These are phyloP conservation scores for Heliconius aoede DNA, from an alignment of 2,888 invertebrate genomes.

Conservation along the genomic window DNA sequence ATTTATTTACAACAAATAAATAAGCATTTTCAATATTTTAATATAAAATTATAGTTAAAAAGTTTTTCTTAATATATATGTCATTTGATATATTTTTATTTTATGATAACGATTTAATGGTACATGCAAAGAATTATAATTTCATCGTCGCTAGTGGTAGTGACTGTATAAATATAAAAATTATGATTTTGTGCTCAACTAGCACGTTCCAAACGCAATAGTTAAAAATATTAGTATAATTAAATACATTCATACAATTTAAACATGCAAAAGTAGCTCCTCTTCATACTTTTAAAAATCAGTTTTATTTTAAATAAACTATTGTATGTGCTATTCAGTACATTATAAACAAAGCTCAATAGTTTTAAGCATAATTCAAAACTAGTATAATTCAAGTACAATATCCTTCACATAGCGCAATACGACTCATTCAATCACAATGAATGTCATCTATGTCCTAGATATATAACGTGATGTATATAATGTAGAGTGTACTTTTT, in stretches of 20 bases:
- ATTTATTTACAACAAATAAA: neutral
- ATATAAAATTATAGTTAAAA: too few relatives aligned
- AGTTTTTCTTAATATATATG: too few relatives aligned
- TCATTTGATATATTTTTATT: too few relatives aligned
- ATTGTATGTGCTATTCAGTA: neutral
- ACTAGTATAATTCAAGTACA: neutral
- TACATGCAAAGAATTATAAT: too few relatives aligned
- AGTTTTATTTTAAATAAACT: neutral
- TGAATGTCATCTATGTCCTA: neutral
- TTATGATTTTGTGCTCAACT: too few relatives aligned
- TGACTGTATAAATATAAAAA: too few relatives aligned
- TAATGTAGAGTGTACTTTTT: conserved; percentile 19
- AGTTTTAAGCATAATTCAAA: neutral
- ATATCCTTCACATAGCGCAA: neutral
- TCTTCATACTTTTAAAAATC: neutral
- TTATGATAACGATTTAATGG: too few relatives aligned
- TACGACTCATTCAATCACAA: conserved; percentile 1
- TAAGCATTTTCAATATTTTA: too few relatives aligned
- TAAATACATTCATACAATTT: too few relatives aligned
- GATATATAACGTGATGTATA: conserved; percentile 27
- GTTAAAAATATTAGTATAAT: too few relatives aligned
- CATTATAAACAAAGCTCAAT: neutral
- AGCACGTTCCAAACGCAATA: too few relatives aligned
- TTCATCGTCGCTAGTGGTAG: too few relatives aligned
- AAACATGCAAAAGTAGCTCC: neutral